Base-by-base conservation (phyloP, 2,797 vertebrate species). In the Sebastes kiyomatsui region DNA sequence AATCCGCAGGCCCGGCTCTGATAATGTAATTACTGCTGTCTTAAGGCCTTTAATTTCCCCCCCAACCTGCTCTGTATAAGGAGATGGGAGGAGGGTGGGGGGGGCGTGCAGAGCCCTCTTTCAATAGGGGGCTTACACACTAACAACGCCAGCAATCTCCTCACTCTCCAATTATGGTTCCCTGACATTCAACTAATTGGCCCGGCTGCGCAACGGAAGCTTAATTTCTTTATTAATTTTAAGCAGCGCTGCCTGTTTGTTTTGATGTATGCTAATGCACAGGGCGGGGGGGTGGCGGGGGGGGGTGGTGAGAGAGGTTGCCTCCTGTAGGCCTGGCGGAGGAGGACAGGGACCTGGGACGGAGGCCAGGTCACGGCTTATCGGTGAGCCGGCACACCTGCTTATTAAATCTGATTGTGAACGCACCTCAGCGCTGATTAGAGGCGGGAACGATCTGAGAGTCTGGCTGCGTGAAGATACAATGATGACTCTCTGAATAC, bases 121-220 rank as follows among this genome's bases (percentile, higher is more conserved):
- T 94, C 96, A 97, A 91, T 90, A 96, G 96, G 95, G 90, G 93
- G 84, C 93, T 95, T 97, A 98, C 97, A 96, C 96, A 97, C 93
- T 88, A 96, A 96, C 97, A 97, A 97, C 97, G 96, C 95, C 96
- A 95, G 87, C 97, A 97, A 97, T 98, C 97, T 98, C 96, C 95
- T 97, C 96, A 93, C 95, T 56, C 97, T 94, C 97, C 98, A 98
- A 99, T 99, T 99, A 98, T 96, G 96, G 97, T 98, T 98, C 97
- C 96, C 97, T 99, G 98, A 99, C 98, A 99, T 99, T 98, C 98
- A 98, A 97, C 97, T 99, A 99, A 99, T 99, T 99, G 97, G 97
- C 95, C 96, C 96, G 96, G 97, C 96, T 97, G 96, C 95, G 96
- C 96, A 96, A 96, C 93, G 95, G 95, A 95, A 97, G 97, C 98